Percentiles rank a stretch among this genome's conserved stretches.
These are phyloP conservation scores for Eilema griseolum DNA, from an alignment of 2,888 invertebrate species.

Conservation along the genomic window DNA sequence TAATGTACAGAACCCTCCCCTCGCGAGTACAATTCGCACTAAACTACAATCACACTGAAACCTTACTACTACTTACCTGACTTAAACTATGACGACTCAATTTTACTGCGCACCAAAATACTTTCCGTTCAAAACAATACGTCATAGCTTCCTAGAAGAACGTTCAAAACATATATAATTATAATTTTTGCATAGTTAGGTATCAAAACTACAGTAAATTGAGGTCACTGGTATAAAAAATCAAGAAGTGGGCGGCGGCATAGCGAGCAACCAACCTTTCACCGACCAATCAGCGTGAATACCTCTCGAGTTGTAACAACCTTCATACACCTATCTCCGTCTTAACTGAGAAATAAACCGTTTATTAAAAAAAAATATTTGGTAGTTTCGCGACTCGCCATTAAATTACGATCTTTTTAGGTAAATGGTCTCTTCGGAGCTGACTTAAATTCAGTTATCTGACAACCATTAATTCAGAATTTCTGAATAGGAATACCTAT, in stretches of 20 bases:
- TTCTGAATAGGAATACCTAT: not conserved
- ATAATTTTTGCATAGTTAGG: not conserved
- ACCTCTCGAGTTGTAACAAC: not conserved
- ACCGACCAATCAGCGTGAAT: conserved; percentile 8
- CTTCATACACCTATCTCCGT: not conserved
- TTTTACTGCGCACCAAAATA: not conserved
- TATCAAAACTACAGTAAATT: not conserved
- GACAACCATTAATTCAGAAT: not conserved
- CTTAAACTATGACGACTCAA: not conserved
- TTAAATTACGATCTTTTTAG: not conserved
- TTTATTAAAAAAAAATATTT: not conserved
- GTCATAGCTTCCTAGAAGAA: not conserved
- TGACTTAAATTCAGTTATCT: not conserved
- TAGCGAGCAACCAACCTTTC: not conserved
- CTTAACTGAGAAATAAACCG: not conserved
- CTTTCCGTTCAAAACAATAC: not conserved
- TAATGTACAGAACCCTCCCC: no score
- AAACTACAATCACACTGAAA: not conserved
- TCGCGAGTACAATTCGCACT: no score
- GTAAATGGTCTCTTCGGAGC: not conserved
- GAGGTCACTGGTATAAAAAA: not conserved
- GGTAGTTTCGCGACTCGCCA: not conserved
- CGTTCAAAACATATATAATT: not conserved
- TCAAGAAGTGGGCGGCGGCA: not conserved
- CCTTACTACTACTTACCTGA: no score